Base-by-base conservation (phyloP, 2,888 invertebrate species). In the Drosophila peninsularis region DNA sequence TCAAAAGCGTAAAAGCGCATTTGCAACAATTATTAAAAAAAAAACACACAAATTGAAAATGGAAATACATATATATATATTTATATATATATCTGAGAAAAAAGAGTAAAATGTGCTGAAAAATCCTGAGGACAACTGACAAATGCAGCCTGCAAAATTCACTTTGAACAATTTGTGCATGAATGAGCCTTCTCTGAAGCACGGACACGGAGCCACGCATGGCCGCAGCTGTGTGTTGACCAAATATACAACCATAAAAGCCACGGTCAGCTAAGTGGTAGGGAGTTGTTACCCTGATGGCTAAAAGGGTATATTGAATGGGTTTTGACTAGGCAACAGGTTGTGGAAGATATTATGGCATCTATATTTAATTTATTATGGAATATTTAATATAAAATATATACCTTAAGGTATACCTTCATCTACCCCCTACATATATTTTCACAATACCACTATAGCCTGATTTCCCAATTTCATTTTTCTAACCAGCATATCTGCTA, bases 1-100 rank as follows among this genome's bases (percentile, higher is more conserved):
- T 88, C 88, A 88, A 69, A 88, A 90, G 90, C 90, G 90, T 90
- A 88, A 90, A 90, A 90, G 91, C 90, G 89, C 90, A 90, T 91
- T 90, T 91, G 90, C 81, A 88, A 90, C 90, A 90, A 80, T 82
- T 87, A 68, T 71, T 52, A 63, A 67, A 57, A 57, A 74, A 64
- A 19, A 45, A 5, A 37, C 0, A 27, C 7, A n/a, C 69, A 75
- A 78, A 74, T 57, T 76, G 52, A 67, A 54, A 39, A 32, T 86
- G 78, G 47, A 11, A 41, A 50, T 19, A 7, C 13, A 50, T 34
- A 50, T 34, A 14, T 34, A 34, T 19, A 36, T 21, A 10, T 19
- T 37, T 32, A 50, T 44, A 17, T 24, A 27, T 27, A n/a, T 45
- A 47, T 44, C 24, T 39, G n/a, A 49, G 30, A 14, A 49, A 57